Evolutionary conservation across 2,888 invertebrate species (phyloP).

Genomic region (Eutolmus rufibarbis): DNA sequence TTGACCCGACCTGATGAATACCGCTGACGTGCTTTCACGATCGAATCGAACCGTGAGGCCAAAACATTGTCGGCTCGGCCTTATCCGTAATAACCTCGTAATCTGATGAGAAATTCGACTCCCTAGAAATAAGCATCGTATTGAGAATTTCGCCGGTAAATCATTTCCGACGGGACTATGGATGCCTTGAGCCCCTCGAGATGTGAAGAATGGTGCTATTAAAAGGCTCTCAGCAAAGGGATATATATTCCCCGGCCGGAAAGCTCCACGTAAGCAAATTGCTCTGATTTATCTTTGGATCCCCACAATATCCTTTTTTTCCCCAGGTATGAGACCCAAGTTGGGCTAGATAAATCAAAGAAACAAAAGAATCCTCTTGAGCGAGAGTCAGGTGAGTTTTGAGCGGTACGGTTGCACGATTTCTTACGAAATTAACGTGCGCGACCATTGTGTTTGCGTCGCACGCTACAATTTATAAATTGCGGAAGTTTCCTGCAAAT

Average conservation of each 20-base stretch:
- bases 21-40: neutral
- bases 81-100: constrained; percentile 1
- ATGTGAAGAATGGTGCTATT: neutral
- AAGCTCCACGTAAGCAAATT: constrained; percentile 15
- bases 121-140: neutral
- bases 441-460: neutral
- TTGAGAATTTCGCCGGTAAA: neutral
- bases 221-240: neutral
- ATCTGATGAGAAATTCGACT: constrained; percentile 1
- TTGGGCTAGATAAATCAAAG: constrained; percentile 14
- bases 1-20: neutral
- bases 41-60: neutral
- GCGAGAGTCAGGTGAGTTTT: neutral
- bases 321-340: neutral
- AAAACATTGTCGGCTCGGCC: neutral
- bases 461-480: neutral
- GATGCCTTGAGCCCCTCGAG: neutral
- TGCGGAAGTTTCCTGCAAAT: neutral
- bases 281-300: constrained; percentile 22
- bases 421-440: constrained; percentile 1
- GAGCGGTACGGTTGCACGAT: neutral
- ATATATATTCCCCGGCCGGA: constrained; percentile 16
- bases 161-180: neutral
- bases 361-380: constrained; percentile 4
- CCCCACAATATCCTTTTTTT: neutral